A percentile compares a stretch with the other conserved stretches of the same genome.
phyloP scores from a whole-genome alignment of 2,797 vertebrate species.

The Centropyge bicolor region DNA sequence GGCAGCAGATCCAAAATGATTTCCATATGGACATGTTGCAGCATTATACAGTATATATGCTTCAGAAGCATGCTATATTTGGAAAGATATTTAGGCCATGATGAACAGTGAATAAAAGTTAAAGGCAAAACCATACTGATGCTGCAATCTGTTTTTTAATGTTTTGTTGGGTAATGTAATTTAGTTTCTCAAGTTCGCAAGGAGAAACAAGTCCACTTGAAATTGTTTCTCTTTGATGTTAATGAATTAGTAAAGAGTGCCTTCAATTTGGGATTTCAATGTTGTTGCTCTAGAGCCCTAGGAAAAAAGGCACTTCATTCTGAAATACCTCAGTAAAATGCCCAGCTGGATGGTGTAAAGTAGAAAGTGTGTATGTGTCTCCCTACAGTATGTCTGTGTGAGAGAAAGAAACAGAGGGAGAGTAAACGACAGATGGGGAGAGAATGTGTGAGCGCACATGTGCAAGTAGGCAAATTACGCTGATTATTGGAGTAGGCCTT shows the following conservation, averaged over 20 bases:
- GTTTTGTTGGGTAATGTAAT: slow-evolving; percentile 51
- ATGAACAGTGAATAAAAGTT: slow-evolving; percentile 35
- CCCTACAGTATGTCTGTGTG: slow-evolving; percentile 11
- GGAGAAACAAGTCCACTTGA: slow-evolving; percentile 46
- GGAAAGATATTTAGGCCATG: slow-evolving; percentile 53
- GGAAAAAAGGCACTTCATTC: slow-evolving; percentile 31
- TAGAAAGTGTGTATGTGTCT: slow-evolving; percentile 27
- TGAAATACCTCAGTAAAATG: slow-evolving; percentile 54
- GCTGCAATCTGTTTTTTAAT: slow-evolving; percentile 47
- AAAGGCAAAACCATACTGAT: slow-evolving; percentile 31
- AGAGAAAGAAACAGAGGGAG: background rate
- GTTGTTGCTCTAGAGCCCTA: slow-evolving; percentile 34
- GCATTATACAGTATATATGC: slow-evolving; percentile 35
- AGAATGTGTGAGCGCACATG: slow-evolving; percentile 31
- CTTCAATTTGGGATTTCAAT: slow-evolving; percentile 52
- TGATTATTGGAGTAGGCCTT: slow-evolving; percentile 65
- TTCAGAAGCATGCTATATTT: slow-evolving; percentile 53
- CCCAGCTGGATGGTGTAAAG: slow-evolving; percentile 48
- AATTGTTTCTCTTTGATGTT: slow-evolving; percentile 57
- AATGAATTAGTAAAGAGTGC: slow-evolving; percentile 60
- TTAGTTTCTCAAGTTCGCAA: slow-evolving; percentile 48
- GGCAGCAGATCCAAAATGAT: slow-evolving; percentile 53
- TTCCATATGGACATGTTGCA: slow-evolving; percentile 63
- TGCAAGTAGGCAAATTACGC: slow-evolving; percentile 61
- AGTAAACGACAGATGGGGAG: slow-evolving; percentile 13